phyloP scores from a whole-genome alignment of 2,797 vertebrate species.

The Sebastes vulpes region DNA sequence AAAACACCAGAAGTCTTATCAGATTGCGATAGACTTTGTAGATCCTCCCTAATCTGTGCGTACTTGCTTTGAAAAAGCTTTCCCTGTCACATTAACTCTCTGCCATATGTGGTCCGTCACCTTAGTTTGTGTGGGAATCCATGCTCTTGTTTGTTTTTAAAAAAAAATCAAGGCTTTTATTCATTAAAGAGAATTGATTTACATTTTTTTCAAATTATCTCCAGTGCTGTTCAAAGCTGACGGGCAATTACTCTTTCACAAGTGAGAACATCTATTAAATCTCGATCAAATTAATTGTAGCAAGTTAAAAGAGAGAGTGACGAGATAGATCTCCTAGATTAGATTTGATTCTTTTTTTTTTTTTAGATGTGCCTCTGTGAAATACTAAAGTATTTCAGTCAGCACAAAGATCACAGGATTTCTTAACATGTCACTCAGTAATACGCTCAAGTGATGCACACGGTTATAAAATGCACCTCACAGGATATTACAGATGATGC shows the following conservation, averaged over 20 bases:
- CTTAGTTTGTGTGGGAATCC: conserved; percentile 32
- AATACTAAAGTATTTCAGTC: background rate
- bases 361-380: background rate
- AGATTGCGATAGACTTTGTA: conserved; percentile 82
- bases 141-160: background rate
- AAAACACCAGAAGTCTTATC: conserved; percentile 81
- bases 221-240: conserved; percentile 32
- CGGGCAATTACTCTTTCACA: conserved; percentile 38
- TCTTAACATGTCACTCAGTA: conserved; percentile 15
- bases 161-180: conserved; percentile 21
- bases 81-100: conserved; percentile 70
- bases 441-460: conserved; percentile 34
- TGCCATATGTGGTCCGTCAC: conserved; percentile 57
- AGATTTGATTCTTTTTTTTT: background rate
- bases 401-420: conserved; percentile 23
- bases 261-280: conserved; percentile 50
- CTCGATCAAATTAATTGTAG: conserved; percentile 34
- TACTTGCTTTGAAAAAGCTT: conserved; percentile 76
- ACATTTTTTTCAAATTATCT: conserved; percentile 24
- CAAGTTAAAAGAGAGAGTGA: conserved; percentile 32
- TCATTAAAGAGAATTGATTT: conserved; percentile 48
- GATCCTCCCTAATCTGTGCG: conserved; percentile 73
- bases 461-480: conserved; percentile 25
- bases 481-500: conserved; percentile 35
- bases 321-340: conserved; percentile 27